Conservation (phyloP, 2,797 vertebrate species). For the Pelodytes ibericus region DNA sequence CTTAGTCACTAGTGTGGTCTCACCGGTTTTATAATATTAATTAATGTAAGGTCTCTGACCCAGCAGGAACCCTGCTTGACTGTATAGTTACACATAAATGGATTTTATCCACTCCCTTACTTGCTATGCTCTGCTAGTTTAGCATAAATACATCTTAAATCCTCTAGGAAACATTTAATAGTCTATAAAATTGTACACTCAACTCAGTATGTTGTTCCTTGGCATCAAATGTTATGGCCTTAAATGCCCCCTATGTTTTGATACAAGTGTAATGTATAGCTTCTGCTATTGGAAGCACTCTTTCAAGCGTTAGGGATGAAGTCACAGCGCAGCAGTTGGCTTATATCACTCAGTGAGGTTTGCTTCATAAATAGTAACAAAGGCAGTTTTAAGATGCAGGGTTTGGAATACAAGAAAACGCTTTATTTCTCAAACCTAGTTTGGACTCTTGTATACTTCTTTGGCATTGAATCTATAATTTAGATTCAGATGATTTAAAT, state of each 20-base stretch:
- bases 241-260: conserved; percentile 50
- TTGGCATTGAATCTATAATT: background rate
- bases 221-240: conserved; percentile 51
- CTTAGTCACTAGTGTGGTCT: conserved; percentile 23
- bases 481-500: background rate
- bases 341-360: conserved; percentile 50
- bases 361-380: conserved; percentile 52
- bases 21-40: conserved; percentile 37
- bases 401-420: conserved; percentile 35
- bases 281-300: conserved; percentile 45
- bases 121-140: conserved; percentile 51
- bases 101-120: conserved; percentile 48
- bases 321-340: conserved; percentile 52
- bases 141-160: conserved; percentile 55
- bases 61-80: conserved; percentile 37
- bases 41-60: conserved; percentile 40
- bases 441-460: conserved; percentile 14
- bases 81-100: conserved; percentile 48
- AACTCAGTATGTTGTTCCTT: conserved; percentile 49
- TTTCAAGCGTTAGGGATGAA: conserved; percentile 42
- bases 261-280: conserved; percentile 55
- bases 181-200: conserved; percentile 53
- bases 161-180: conserved; percentile 56
- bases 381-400: conserved; percentile 23
- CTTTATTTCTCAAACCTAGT: conserved; percentile 25